Evolutionary conservation across 2,888 invertebrate genomes (phyloP).

Genomic region (Achlya flavicornis): DNA sequence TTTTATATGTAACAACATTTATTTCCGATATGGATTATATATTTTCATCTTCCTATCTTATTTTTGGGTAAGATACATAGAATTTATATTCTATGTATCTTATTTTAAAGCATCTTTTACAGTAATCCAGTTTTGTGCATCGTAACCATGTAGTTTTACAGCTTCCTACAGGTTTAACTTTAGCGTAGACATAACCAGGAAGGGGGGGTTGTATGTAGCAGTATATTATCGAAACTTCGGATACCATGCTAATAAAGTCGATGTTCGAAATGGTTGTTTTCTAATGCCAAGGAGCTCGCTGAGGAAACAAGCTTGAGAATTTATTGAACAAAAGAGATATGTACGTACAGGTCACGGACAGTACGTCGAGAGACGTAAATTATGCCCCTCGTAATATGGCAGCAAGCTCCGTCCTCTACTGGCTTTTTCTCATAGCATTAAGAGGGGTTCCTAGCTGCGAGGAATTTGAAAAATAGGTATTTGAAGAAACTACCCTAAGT

Average conservation of each 20-base stretch:
- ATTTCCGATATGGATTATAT: too few species aligned
- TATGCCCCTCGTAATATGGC: too few species aligned
- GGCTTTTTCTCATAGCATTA: too few species aligned
- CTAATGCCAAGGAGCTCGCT: conserved; percentile 1
- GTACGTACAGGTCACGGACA: neutral
- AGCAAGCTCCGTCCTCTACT: too few species aligned
- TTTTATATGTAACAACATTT: too few species aligned
- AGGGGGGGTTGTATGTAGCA: neutral
- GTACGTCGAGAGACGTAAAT: too few species aligned
- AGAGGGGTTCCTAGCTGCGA: too few species aligned
- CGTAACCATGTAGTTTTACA: neutral
- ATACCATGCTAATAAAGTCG: neutral
- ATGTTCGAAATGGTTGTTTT: neutral
- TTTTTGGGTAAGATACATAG: too few species aligned
- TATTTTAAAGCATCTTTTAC: neutral
- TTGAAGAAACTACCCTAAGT: too few species aligned
- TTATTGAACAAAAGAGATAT: neutral
- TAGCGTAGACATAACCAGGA: neutral
- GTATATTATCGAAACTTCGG: neutral
- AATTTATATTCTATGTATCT: neutral
- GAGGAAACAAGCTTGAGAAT: neutral
- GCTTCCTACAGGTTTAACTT: neutral
- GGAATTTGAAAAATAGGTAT: too few species aligned
- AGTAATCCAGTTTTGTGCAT: conserved; percentile 1
- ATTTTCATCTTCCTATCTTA: too few species aligned